These are phyloP conservation scores for Myrmecophaga tridactyla DNA, from an alignment of 2,113 vertebrate species.

Conservation along the genomic window DNA sequence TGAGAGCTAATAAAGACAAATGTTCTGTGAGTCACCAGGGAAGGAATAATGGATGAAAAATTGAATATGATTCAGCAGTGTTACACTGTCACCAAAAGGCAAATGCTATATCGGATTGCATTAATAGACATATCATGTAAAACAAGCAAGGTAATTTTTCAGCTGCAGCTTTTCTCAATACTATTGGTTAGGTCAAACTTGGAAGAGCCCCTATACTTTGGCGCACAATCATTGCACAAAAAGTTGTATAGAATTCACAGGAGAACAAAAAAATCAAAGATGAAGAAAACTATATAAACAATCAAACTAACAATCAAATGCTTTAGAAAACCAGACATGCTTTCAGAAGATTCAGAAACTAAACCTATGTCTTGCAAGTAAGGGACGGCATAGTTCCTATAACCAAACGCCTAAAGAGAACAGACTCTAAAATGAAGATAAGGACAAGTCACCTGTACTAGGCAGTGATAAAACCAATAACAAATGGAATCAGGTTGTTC, in stretches of 20 bases:
- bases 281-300: neutral
- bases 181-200: constrained; percentile 58
- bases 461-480: constrained; percentile 58
- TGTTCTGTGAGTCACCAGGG: constrained; percentile 43
- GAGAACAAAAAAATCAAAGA: constrained; percentile 50
- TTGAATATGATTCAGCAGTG: constrained; percentile 70
- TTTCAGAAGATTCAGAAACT: constrained; percentile 69
- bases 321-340: constrained; percentile 65
- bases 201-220: constrained; percentile 44
- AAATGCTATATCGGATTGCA: constrained; percentile 66
- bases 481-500: constrained; percentile 53
- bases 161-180: constrained; percentile 42
- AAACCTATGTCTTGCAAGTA: neutral
- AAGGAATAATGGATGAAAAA: constrained; percentile 73
- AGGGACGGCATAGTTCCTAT: constrained; percentile 50
- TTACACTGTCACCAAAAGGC: constrained; percentile 61
- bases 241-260: constrained; percentile 58
- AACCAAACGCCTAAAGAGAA: constrained; percentile 35
- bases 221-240: constrained; percentile 48
- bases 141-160: constrained; percentile 75
- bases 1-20: constrained; percentile 58
- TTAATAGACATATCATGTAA: constrained; percentile 72
- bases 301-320: constrained; percentile 34
- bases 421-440: constrained; percentile 46
- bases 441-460: constrained; percentile 68